phyloP scores from a whole-genome alignment of 2,888 invertebrate genomes.

The Tachina grossa region DNA sequence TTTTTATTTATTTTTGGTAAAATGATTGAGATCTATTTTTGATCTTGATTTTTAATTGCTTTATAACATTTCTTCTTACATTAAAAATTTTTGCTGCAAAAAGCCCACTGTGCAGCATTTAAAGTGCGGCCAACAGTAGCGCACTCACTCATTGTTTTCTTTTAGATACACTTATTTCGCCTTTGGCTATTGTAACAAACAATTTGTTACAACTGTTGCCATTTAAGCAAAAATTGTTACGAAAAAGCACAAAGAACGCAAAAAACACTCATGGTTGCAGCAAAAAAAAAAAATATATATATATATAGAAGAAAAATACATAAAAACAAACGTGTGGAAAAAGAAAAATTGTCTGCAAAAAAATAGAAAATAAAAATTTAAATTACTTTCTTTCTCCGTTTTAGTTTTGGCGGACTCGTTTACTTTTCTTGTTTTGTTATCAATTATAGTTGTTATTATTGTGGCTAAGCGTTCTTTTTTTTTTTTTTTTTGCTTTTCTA shows the following conservation, averaged over 20 bases:
- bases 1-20: too few species aligned
- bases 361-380: constrained; percentile 28
- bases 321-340: constrained; percentile 8
- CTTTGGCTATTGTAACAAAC: constrained; percentile 67
- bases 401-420: constrained; percentile 54
- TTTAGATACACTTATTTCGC: constrained; percentile 61
- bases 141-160: constrained; percentile 27
- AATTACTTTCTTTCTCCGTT: constrained; percentile 40
- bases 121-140: constrained; percentile 75
- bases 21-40: too few species aligned
- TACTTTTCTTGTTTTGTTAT: constrained; percentile 68
- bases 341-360: constrained; percentile 16
- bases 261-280: neutral
- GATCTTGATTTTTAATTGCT: too few species aligned
- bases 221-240: constrained; percentile 50
- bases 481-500: constrained; percentile 5
- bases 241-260: constrained; percentile 32
- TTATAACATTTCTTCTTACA: too few species aligned
- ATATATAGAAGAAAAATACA: neutral
- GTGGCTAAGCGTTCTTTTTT: constrained; percentile 34
- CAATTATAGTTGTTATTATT: constrained; percentile 69
- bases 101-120: neutral
- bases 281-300: too few species aligned
- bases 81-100: too few species aligned
- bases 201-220: constrained; percentile 71